Evolutionary conservation across 1,140 invertebrate genomes (phyloP).

Genomic region (Tetragonula clypearis): DNA sequence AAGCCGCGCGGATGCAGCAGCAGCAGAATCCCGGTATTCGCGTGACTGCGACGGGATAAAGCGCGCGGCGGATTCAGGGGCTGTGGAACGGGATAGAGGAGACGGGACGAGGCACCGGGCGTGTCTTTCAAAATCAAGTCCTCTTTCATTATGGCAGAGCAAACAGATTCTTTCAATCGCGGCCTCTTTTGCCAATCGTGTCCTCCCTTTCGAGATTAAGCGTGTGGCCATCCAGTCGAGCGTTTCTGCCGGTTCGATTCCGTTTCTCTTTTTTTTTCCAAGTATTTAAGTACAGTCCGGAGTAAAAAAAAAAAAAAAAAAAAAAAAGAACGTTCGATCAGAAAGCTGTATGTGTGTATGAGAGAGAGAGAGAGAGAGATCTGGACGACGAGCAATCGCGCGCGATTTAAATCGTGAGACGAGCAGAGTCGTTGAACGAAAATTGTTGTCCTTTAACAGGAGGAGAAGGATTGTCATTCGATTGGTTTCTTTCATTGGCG

Average conservation of each 20-base stretch:
- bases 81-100: background rate
- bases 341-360: too few species aligned
- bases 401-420: too few species aligned
- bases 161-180: constrained; percentile 57
- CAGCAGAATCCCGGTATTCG: constrained; percentile 16
- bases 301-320: constrained; percentile 4
- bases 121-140: constrained; percentile 50
- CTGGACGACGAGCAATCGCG: too few species aligned
- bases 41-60: constrained; percentile 22
- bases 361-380: too few species aligned
- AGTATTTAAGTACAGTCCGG: constrained; percentile 47
- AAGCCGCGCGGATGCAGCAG: background rate
- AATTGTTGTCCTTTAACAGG: too few species aligned
- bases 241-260: constrained; percentile 44
- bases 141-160: constrained; percentile 51
- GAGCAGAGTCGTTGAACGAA: too few species aligned
- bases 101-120: constrained; percentile 24
- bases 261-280: constrained; percentile 22
- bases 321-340: too few species aligned
- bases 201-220: constrained; percentile 55
- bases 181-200: constrained; percentile 46
- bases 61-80: background rate
- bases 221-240: constrained; percentile 43
- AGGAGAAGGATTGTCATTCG: too few species aligned
- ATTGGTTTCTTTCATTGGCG: too few species aligned